A percentile compares a stretch with the other conserved stretches of the same genome.
These are phyloP conservation scores for Synergus itoensis DNA, from an alignment of 2,888 invertebrate genomes.

Conservation along the genomic window DNA sequence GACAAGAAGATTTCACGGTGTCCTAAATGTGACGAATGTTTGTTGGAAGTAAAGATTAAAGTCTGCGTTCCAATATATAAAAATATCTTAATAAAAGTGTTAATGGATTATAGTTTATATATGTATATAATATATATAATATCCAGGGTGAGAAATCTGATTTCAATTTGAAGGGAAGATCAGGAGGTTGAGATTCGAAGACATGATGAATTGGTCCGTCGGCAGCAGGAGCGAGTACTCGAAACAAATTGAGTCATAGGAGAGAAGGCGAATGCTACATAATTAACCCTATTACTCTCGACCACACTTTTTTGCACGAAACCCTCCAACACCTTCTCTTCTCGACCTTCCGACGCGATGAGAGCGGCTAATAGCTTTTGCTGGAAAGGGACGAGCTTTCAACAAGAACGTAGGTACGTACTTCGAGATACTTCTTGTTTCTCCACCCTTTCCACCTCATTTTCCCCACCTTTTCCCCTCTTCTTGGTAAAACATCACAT, in stretches of 20 bases:
- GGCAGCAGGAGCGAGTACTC: conserved; percentile 24
- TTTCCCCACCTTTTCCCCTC: conserved; percentile 28
- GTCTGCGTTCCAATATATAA: not conserved
- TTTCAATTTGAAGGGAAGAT: not conserved
- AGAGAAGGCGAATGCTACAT: conserved; percentile 36
- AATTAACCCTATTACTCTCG: conserved; percentile 38
- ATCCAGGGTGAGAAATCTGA: not conserved
- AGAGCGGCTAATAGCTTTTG: conserved; percentile 33
- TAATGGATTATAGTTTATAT: too few species aligned
- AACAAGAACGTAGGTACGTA: conserved; percentile 28
- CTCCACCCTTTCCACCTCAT: conserved; percentile 11
- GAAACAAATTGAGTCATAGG: conserved; percentile 35
- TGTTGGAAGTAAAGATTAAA: not conserved
- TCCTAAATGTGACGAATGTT: not conserved
- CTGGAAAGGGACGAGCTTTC: conserved; percentile 18
- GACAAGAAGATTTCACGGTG: conserved; percentile 14
- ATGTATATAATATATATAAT: not conserved
- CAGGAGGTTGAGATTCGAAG: not conserved
- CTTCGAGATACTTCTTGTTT: conserved; percentile 42
- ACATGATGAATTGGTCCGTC: conserved; percentile 21
- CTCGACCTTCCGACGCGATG: conserved; percentile 26
- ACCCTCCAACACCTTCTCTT: conserved; percentile 22
- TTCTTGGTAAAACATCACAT: conserved; percentile 23
- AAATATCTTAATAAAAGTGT: not conserved
- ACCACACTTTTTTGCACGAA: conserved; percentile 32